Conservation (phyloP, 1,140 invertebrate species). For the Drosophila trapezifrons region DNA sequence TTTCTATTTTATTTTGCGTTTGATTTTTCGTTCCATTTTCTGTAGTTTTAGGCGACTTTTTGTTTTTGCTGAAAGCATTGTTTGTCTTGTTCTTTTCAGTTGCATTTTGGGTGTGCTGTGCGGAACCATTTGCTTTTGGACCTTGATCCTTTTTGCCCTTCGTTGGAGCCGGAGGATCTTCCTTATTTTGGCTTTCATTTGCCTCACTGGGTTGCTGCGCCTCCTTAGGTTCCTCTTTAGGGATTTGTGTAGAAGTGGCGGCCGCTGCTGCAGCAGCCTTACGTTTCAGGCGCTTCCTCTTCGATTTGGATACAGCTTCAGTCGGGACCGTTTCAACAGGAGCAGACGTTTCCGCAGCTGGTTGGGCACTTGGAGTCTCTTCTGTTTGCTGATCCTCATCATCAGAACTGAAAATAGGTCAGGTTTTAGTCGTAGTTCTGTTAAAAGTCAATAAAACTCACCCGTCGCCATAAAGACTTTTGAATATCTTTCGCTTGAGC, state of each 20-base stretch:
- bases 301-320: slow-evolving; percentile 61
- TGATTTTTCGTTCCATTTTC: not conserved
- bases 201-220: not conserved
- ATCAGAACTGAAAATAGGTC: slow-evolving; percentile 75
- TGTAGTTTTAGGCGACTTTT: slow-evolving; percentile 4
- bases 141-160: not conserved
- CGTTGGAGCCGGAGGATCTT: not conserved
- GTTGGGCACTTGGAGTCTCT: not conserved
- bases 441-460: slow-evolving; percentile 42
- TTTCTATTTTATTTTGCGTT: not conserved
- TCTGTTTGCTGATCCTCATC: slow-evolving; percentile 59
- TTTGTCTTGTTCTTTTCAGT: slow-evolving; percentile 2
- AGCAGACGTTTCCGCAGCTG: slow-evolving; percentile 4
- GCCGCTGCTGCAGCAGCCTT: slow-evolving; percentile 59
- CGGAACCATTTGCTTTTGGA: not conserved
- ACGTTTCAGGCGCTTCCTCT: slow-evolving; percentile 64
- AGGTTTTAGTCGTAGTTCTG: not conserved
- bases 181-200: not conserved
- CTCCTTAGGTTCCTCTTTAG: slow-evolving; percentile 1
- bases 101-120: not conserved
- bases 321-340: not conserved
- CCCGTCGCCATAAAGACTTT: slow-evolving; percentile 89
- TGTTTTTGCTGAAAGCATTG: slow-evolving; percentile 29
- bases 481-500: slow-evolving; percentile 93
- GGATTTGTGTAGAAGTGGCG: not conserved